These are phyloP conservation scores for Hedya salicella DNA, from an alignment of 2,888 invertebrate species.

Conservation along the genomic window DNA sequence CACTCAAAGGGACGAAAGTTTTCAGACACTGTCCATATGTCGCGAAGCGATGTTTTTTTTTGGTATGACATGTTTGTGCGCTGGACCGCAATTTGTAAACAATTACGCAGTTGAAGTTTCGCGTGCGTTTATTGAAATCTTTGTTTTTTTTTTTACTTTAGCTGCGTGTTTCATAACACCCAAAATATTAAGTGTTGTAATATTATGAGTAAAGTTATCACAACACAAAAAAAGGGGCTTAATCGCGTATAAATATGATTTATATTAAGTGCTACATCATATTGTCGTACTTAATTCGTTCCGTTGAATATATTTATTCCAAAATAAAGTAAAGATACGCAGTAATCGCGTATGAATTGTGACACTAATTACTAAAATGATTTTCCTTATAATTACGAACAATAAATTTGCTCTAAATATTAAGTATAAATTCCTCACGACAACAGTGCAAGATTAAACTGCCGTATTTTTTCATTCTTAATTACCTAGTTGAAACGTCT, in stretches of 20 bases:
- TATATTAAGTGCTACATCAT: too few species aligned
- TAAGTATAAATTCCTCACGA: not conserved
- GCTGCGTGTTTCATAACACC: too few species aligned
- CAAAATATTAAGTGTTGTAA: too few species aligned
- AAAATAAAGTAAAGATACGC: too few species aligned
- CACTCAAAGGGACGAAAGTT: slow-evolving; percentile 69
- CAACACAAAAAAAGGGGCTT: too few species aligned
- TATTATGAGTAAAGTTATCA: too few species aligned
- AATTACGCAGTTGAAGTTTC: slow-evolving; percentile 10
- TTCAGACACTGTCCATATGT: slow-evolving; percentile 78
- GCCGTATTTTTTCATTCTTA: not conserved
- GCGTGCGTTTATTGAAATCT: not conserved
- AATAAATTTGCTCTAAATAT: not conserved
- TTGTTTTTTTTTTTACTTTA: not conserved
- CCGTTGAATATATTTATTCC: too few species aligned
- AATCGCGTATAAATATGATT: too few species aligned
- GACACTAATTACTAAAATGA: too few species aligned
- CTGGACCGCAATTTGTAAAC: slow-evolving; percentile 29
- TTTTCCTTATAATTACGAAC: too few species aligned
- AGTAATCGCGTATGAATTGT: too few species aligned
- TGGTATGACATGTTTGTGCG: slow-evolving; percentile 9
- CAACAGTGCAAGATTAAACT: not conserved
- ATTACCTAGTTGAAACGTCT: slow-evolving; percentile 29
- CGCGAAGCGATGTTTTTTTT: slow-evolving; percentile 51
- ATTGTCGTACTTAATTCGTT: too few species aligned